phyloP scores from a whole-genome alignment of 2,888 invertebrate species.

The Biston stratarius region DNA sequence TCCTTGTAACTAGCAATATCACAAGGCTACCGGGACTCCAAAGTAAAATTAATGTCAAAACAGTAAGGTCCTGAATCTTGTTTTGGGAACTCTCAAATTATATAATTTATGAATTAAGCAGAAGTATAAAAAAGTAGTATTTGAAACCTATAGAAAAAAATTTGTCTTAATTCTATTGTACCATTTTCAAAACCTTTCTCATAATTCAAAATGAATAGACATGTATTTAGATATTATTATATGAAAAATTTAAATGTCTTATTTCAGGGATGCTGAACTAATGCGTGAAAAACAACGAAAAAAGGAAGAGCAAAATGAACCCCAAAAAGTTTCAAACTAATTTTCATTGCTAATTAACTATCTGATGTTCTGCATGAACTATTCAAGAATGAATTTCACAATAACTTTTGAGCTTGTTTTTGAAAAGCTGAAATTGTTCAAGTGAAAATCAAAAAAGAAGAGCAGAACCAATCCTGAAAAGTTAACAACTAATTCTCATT shows the following conservation, averaged over 20 bases:
- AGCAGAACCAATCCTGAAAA: constrained; percentile 71
- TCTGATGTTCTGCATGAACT: constrained; percentile 49
- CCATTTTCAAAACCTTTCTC: too few species aligned
- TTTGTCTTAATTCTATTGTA: too few species aligned
- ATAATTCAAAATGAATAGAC: too few species aligned
- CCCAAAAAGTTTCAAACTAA: constrained; percentile 72
- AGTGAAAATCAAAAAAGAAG: constrained; percentile 86
- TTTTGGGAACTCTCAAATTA: too few species aligned
- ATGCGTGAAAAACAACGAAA: constrained; percentile 95
- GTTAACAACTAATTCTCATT: constrained; percentile 65
- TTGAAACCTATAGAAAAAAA: too few species aligned
- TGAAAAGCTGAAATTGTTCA: constrained; percentile 63
- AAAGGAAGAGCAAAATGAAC: constrained; percentile 86
- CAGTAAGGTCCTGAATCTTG: too few species aligned
- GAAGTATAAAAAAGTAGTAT: too few species aligned
- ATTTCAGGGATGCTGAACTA: constrained; percentile 93
- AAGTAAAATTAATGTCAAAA: too few species aligned
- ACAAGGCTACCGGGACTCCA: too few species aligned
- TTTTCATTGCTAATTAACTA: constrained; percentile 48
- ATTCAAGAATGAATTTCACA: constrained; percentile 50
- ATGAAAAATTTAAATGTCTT: constrained; percentile 5
- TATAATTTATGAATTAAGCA: too few species aligned
- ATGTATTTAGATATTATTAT: too few species aligned
- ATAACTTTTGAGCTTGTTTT: constrained; percentile 61
- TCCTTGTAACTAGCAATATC: too few species aligned